A percentile compares a stretch with the other conserved stretches of the same genome.
These are phyloP conservation scores for Athene noctua DNA, from an alignment of 2,113 vertebrate genomes.

Conservation along the genomic window DNA sequence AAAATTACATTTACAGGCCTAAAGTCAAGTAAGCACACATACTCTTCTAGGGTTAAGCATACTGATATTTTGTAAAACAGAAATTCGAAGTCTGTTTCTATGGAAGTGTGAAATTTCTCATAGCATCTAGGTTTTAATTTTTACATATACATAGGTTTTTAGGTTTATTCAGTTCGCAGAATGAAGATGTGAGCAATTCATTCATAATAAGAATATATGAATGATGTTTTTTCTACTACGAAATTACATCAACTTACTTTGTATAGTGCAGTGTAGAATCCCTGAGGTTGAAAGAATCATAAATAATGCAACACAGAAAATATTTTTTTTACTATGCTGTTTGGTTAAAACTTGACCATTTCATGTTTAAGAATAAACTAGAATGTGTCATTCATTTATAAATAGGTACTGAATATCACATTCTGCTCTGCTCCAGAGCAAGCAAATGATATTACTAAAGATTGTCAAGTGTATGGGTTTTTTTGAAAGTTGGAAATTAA, in stretches of 20 bases:
- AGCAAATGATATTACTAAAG: not conserved
- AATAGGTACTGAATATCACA: not conserved
- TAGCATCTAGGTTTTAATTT: not conserved
- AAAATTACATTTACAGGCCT: not conserved
- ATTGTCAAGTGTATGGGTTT: not conserved
- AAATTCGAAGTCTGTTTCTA: not conserved
- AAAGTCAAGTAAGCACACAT: not conserved
- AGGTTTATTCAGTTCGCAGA: not conserved
- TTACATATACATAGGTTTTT: not conserved
- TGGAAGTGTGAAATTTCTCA: not conserved
- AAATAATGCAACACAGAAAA: not conserved
- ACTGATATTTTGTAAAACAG: not conserved
- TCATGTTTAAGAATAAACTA: not conserved
- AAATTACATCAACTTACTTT: not conserved
- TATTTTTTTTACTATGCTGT: not conserved
- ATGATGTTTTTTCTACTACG: not conserved
- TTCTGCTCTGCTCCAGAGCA: not conserved
- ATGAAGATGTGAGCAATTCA: not conserved
- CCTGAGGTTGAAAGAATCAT: not conserved
- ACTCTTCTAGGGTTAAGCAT: not conserved
- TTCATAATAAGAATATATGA: not conserved
- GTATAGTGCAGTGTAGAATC: not conserved
- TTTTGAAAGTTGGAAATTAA: not conserved
- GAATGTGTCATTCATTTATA: not conserved
- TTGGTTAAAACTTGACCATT: not conserved